Conservation (phyloP, 2,797 vertebrate species). For the Lindbergichthys nudifrons region DNA sequence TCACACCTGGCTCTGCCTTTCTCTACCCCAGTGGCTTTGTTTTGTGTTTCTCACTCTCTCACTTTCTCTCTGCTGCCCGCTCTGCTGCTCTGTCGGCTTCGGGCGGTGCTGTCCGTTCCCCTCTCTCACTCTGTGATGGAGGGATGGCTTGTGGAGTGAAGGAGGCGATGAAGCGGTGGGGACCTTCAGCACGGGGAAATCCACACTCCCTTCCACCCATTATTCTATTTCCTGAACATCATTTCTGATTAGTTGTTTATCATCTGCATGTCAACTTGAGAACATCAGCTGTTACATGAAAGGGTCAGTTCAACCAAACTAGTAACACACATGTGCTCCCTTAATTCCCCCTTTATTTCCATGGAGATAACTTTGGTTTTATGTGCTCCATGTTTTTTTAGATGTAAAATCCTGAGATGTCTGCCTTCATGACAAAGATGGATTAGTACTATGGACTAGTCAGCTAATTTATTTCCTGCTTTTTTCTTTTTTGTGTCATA, state of each 20-base stretch:
- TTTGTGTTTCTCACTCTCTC: conserved; percentile 35
- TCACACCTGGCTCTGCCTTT: conserved; percentile 55
- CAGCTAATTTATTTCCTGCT: too few relatives aligned
- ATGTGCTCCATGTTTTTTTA: background rate
- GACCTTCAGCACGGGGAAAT: conserved; percentile 53
- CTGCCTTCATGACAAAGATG: too few relatives aligned
- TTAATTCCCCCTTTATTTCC: background rate
- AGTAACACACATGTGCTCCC: background rate
- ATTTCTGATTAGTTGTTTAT: conserved; percentile 45
- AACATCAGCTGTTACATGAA: conserved; percentile 22
- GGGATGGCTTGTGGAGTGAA: conserved; percentile 70
- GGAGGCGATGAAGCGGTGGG: conserved; percentile 69
- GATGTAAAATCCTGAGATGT: too few relatives aligned
- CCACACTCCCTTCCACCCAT: conserved; percentile 16
- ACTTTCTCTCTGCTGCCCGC: conserved; percentile 57
- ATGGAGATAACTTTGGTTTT: background rate
- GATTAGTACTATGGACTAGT: too few relatives aligned
- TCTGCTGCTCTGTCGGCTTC: conserved; percentile 75
- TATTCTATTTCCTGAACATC: conserved; percentile 43
- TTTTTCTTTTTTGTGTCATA: too few relatives aligned
- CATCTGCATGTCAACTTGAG: conserved; percentile 24
- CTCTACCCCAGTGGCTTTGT: conserved; percentile 23
- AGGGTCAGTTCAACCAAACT: conserved; percentile 24
- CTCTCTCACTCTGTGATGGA: conserved; percentile 80
- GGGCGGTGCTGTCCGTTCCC: conserved; percentile 78